Evolutionary conservation across 2,113 vertebrate genomes (phyloP).

Genomic region (Procavia capensis): DNA sequence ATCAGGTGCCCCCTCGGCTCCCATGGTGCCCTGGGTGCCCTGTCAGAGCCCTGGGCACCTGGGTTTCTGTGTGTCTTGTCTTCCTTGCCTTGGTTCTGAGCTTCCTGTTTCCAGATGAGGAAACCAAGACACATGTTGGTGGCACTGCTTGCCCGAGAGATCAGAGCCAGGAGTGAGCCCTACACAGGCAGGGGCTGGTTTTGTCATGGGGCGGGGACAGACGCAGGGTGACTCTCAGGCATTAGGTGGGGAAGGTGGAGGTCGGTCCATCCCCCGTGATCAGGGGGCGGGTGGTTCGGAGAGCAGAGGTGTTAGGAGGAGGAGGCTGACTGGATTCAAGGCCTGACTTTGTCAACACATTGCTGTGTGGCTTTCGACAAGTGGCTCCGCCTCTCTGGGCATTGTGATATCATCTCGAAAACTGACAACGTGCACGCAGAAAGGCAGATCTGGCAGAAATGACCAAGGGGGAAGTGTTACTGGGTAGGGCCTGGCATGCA

Average conservation of each 20-base stretch:
- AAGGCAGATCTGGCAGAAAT: neutral
- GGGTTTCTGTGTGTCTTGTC: neutral
- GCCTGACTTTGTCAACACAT: too few relatives aligned
- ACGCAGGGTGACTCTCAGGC: neutral
- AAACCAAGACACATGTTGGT: neutral
- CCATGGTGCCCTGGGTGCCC: rapidly evolving
- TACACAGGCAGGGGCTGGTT: neutral
- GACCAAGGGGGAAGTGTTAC: rapidly evolving
- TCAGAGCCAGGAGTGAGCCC: neutral
- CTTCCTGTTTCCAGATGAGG: neutral
- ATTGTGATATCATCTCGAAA: neutral
- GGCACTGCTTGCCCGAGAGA: neutral
- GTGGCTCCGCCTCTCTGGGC: neutral
- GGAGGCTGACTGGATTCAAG: neutral
- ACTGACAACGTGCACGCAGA: neutral
- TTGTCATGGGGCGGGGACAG: neutral
- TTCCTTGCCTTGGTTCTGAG: neutral
- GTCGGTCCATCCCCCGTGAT: neutral
- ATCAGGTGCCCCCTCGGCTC: neutral
- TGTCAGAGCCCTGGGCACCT: neutral
- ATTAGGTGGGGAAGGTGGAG: neutral
- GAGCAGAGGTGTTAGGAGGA: rapidly evolving
- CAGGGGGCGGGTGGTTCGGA: neutral
- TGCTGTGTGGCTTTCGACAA: neutral
- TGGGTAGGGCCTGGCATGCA: neutral